These are phyloP conservation scores for Larimichthys crocea DNA, from an alignment of 2,113 vertebrate species.

Conservation along the genomic window DNA sequence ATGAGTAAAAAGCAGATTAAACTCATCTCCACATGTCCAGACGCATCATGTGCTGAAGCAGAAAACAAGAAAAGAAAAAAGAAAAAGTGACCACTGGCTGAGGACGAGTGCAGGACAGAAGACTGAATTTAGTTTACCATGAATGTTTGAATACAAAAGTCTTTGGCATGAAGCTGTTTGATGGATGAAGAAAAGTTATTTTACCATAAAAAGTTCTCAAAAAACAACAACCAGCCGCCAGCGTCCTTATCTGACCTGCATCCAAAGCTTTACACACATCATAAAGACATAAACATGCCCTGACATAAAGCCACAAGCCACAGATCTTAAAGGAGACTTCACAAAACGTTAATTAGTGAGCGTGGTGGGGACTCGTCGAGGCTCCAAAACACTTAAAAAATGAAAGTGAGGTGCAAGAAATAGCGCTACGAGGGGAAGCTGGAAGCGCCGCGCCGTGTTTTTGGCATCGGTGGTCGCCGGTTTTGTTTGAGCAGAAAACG, in stretches of 20 bases:
- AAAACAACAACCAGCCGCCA: neutral
- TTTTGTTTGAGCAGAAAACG: neutral
- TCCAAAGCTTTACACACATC: constrained; percentile 15
- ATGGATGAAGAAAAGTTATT: neutral
- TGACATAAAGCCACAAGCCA: constrained; percentile 54
- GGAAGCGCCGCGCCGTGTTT: neutral
- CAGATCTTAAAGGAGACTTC: constrained; percentile 45
- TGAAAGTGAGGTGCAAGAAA: constrained; percentile 44
- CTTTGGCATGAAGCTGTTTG: neutral
- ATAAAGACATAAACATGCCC: constrained; percentile 51
- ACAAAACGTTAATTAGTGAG: constrained; percentile 57
- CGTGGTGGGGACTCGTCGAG: neutral
- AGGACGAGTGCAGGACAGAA: neutral
- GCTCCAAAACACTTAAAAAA: constrained; percentile 20
- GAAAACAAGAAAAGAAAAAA: neutral
- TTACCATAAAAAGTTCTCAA: no score
- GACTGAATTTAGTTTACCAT: neutral
- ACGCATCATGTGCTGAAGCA: neutral
- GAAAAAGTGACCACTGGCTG: neutral
- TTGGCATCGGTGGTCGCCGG: neutral
- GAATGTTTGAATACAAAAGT: no score
- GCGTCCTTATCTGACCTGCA: constrained; percentile 33
- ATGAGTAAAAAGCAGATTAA: neutral
- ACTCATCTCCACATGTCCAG: neutral
- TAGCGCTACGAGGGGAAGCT: constrained; percentile 28